Evolutionary conservation across 2,113 vertebrate genomes (phyloP), one percentile per base, ranked within the genome.

Genomic region (Sterrhoptilus dennistouni): DNA sequence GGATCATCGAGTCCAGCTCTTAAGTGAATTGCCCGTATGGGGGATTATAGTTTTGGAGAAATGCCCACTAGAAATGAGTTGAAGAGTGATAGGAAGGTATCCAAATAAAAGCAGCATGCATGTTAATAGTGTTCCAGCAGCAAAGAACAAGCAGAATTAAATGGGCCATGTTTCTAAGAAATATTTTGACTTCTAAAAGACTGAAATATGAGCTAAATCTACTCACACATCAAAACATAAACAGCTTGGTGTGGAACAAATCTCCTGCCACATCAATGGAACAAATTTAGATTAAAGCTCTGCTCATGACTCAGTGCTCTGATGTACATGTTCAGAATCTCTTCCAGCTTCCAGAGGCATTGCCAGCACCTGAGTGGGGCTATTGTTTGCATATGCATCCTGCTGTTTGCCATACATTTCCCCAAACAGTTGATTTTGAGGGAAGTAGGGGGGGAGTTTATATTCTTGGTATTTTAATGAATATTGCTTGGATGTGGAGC

Each of bases 391-490:
- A 68, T 72, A 71, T 36, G 21, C 29, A 14, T 59, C 11, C 0
- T 17, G 28, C 28, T 52, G 25, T 59, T 80, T 36, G 31, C 35
- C 65, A 42, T 18, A 1, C 8, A 20, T 76, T 79, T 65, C 47
- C 42, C 42, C 40, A 63, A 57, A 36, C 16, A 28, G 61, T 7
- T 69, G 33, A 38, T 64, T 89, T 56, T 27, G 36, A 19, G 45
- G 36, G n/a, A 69, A 21, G 18, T 1, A 8, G 17, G 23, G 38
- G 5, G 12, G 4, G 10, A 23, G 38, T 72, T 65, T 0, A 4
- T 71, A 15, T 4, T 72, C 16, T 69, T 42, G 36, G 22, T 40
- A 2, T 78, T 84, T 54, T 29, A 23, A 8, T 40, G 24, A 28
- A 31, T 38, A 14, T 25, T 77, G 18, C 50, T 65, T 44, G 87